Percentiles rank a stretch among this genome's conserved stretches.
These are phyloP conservation scores for Macrotrachela quadricornifera DNA, from an alignment of 1,140 invertebrate genomes.

Conservation along the genomic window DNA sequence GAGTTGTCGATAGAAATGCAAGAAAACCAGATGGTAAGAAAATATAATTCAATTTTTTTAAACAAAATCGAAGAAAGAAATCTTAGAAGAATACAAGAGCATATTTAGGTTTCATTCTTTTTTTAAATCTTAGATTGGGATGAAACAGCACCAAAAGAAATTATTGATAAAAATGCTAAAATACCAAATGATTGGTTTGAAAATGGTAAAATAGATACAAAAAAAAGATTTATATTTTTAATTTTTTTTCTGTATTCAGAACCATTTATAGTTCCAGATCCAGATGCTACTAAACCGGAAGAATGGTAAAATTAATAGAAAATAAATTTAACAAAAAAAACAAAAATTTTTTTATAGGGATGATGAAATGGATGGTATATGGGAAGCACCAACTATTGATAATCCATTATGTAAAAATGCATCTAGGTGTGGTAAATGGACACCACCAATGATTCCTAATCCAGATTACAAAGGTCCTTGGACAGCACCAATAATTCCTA, in stretches of 20 bases:
- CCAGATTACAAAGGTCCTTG: slow-evolving; percentile 56
- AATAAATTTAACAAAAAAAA: too few relatives aligned
- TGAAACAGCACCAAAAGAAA: slow-evolving; percentile 24
- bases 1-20: slow-evolving; percentile 10
- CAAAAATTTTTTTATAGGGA: slow-evolving; percentile 37
- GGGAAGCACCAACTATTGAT: slow-evolving; percentile 72
- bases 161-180: slow-evolving; percentile 22
- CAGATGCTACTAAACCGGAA: slow-evolving; percentile 58
- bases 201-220: slow-evolving; percentile 30
- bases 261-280: slow-evolving; percentile 62
- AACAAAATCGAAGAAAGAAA: too few relatives aligned
- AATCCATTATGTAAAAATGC: slow-evolving; percentile 60
- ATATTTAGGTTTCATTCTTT: too few relatives aligned
- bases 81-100: too few relatives aligned
- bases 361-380: slow-evolving; percentile 88
- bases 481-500: slow-evolving; percentile 65
- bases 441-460: slow-evolving; percentile 60
- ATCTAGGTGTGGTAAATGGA: slow-evolving; percentile 75
- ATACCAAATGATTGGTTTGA: slow-evolving; percentile 42
- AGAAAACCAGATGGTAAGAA: neutral
- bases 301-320: slow-evolving; percentile 52
- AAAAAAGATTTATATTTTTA: too few relatives aligned
- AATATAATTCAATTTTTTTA: too few relatives aligned
- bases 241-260: slow-evolving; percentile 31
- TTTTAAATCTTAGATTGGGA: slow-evolving; percentile 18